Conservation (phyloP, 2,797 vertebrate species). For the Gastrophryne carolinensis region DNA sequence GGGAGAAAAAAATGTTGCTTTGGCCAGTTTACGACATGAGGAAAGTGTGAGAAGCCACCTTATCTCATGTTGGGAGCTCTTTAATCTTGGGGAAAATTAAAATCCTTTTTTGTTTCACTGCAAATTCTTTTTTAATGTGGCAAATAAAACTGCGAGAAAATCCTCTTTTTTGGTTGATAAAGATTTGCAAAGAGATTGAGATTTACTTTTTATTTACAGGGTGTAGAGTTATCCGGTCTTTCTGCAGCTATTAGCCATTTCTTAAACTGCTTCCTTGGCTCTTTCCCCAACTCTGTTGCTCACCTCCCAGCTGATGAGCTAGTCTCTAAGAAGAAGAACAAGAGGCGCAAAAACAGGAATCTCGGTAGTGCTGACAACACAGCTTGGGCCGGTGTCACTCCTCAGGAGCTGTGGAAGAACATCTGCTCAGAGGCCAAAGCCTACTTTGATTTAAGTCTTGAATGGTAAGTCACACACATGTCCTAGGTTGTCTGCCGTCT, state of each 20-base stretch:
- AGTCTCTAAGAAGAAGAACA: slow-evolving; percentile 91
- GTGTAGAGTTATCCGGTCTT: slow-evolving; percentile 92
- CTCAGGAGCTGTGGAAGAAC: slow-evolving; percentile 93
- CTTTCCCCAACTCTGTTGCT: slow-evolving; percentile 90
- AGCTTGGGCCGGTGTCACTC: slow-evolving; percentile 91
- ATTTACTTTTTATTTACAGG: slow-evolving; percentile 65
- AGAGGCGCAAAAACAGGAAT: slow-evolving; percentile 89
- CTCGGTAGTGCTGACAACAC: slow-evolving; percentile 89
- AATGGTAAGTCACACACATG: slow-evolving; percentile 74
- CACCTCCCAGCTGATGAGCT: slow-evolving; percentile 92
- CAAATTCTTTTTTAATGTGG: no score
- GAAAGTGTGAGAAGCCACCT: no score
- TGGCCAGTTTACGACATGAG: no score
- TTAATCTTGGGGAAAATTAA: no score
- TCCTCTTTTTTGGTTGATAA: no score
- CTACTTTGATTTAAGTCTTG: slow-evolving; percentile 87
- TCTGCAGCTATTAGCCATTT: slow-evolving; percentile 97
- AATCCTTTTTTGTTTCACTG: no score
- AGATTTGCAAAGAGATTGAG: no score
- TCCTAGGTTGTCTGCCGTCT: neutral
- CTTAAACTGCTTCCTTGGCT: slow-evolving; percentile 96
- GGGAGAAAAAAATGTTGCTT: no score
- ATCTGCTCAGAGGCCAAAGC: slow-evolving; percentile 85
- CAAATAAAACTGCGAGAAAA: no score
- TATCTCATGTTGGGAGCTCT: no score